Evolutionary conservation across 2,113 vertebrate species (phyloP).

Genomic region (Serilophus lunatus): DNA sequence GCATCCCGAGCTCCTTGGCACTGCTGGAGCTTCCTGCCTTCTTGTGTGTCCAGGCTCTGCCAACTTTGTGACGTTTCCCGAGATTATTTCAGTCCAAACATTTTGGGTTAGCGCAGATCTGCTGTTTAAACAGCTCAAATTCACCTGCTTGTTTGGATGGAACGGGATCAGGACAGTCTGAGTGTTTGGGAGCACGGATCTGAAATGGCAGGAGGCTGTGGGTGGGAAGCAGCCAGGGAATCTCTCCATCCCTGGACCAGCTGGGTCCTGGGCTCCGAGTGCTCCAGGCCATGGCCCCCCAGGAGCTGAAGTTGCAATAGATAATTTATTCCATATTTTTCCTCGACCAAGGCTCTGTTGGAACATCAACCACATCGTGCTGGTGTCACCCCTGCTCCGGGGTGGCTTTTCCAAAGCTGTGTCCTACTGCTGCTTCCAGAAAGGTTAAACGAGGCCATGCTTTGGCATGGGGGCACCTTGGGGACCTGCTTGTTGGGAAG

Average conservation of each 20-base stretch:
- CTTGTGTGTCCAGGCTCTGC: neutral
- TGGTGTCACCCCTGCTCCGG: neutral
- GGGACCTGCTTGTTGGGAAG: neutral
- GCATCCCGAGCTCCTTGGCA: neutral
- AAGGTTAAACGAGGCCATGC: neutral
- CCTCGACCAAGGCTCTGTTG: neutral
- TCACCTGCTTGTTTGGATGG: constrained; percentile 14
- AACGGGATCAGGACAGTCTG: neutral
- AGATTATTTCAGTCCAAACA: constrained; percentile 15
- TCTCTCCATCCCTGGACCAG: neutral
- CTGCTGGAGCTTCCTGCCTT: neutral
- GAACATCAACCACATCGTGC: neutral
- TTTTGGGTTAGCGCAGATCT: neutral
- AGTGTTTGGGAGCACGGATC: neutral
- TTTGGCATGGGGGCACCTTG: fast-evolving
- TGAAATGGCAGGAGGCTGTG: neutral
- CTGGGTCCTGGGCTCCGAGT: neutral
- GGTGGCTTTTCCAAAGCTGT: fast-evolving
- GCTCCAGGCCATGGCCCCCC: fast-evolving
- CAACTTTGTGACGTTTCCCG: neutral
- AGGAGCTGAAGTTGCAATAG: neutral
- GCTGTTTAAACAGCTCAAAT: constrained; percentile 8
- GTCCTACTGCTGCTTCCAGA: neutral
- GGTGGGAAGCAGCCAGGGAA: neutral
- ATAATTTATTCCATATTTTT: neutral